Conservation (phyloP, 2,888 invertebrate species). For the Mechanitis mazaeus region DNA sequence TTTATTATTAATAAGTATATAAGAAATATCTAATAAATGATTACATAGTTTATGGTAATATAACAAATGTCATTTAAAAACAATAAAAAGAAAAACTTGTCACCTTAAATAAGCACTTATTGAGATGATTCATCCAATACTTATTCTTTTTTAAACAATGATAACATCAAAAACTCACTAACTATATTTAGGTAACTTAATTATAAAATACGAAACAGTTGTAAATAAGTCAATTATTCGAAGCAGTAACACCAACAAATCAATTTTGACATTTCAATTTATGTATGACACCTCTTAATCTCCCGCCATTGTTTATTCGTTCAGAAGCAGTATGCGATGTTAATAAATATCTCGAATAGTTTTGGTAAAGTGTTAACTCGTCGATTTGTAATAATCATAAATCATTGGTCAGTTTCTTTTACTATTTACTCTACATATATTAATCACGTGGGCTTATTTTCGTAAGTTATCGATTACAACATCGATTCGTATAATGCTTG, state of each 20-base stretch:
- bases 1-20: no score
- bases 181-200: constrained; percentile 1
- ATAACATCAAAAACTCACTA: not conserved
- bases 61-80: no score
- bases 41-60: no score
- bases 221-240: constrained; percentile 42
- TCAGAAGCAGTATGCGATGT: constrained; percentile 63
- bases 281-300: constrained; percentile 72
- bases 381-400: constrained; percentile 54
- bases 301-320: constrained; percentile 62
- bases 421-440: constrained; percentile 38
- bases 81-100: no score
- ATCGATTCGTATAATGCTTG: not conserved
- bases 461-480: constrained; percentile 1
- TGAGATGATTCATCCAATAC: no score
- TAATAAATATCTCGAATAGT: constrained; percentile 57
- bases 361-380: constrained; percentile 35
- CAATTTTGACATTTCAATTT: constrained; percentile 73
- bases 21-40: no score
- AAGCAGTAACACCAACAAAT: constrained; percentile 49
- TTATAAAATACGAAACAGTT: constrained; percentile 16
- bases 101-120: no score
- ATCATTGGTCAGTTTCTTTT: constrained; percentile 51
- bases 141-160: no score
- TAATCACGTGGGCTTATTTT: constrained; percentile 43